Conservation (phyloP, 2,113 vertebrate species). For the Myiagra hebetior region DNA sequence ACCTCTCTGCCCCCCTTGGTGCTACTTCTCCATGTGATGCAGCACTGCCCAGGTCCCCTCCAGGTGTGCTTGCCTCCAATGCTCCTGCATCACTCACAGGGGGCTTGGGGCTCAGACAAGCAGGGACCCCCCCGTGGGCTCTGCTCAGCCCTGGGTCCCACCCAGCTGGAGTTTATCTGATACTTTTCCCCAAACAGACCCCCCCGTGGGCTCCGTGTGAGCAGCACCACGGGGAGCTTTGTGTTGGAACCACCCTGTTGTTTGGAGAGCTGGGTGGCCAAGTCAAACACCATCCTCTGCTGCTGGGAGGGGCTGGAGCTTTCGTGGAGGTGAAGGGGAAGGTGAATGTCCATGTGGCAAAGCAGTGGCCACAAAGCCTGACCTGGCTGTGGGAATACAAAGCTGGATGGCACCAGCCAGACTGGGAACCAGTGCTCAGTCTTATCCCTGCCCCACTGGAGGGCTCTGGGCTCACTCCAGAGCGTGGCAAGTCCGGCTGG, state of each 20-base stretch:
- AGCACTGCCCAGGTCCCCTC: background rate
- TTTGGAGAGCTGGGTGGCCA: background rate
- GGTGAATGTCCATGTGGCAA: rapidly evolving
- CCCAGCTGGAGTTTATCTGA: background rate
- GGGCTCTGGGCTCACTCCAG: background rate
- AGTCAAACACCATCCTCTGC: background rate
- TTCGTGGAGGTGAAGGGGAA: rapidly evolving
- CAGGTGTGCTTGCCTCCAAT: rapidly evolving
- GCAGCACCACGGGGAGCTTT: background rate
- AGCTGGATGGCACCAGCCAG: background rate
- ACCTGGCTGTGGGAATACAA: background rate
- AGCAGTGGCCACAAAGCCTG: background rate
- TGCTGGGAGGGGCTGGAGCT: background rate
- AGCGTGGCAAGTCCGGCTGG: background rate
- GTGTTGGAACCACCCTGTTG: background rate
- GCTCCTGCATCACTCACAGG: background rate
- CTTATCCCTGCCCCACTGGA: background rate
- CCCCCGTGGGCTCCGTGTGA: background rate
- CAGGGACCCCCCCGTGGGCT: rapidly evolving
- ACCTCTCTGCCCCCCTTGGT: background rate
- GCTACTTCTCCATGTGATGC: rapidly evolving
- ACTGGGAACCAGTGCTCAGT: background rate
- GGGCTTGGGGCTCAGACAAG: background rate
- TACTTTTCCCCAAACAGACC: background rate
- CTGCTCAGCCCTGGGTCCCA: background rate